phyloP scores from a whole-genome alignment of 2,113 vertebrate genomes.

The Pelodiscus sinensis region DNA sequence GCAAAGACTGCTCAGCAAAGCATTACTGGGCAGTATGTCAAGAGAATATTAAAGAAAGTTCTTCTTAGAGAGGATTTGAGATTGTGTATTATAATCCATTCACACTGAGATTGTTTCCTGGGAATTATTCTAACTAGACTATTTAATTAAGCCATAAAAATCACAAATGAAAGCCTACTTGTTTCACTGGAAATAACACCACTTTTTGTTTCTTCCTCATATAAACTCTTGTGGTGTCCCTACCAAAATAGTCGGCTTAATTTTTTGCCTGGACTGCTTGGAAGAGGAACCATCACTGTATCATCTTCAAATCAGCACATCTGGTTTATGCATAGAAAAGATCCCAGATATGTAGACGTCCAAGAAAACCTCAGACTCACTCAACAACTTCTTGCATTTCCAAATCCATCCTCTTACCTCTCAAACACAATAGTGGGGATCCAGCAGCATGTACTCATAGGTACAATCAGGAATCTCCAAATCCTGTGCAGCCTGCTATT shows the following conservation, averaged over 20 bases:
- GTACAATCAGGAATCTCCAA: background rate
- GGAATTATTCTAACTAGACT: background rate
- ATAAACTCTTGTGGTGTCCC: background rate
- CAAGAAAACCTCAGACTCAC: background rate
- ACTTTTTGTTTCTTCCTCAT: background rate
- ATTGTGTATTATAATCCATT: background rate
- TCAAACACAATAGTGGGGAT: background rate
- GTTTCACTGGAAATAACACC: background rate
- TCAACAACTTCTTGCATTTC: background rate
- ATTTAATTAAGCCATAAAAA: background rate
- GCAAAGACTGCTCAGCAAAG: background rate
- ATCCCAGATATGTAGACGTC: background rate
- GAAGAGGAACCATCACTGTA: background rate
- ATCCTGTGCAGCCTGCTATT: background rate
- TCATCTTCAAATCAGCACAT: too few relatives aligned
- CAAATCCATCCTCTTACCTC: background rate
- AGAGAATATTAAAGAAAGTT: background rate
- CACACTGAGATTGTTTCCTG: background rate
- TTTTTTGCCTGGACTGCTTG: background rate
- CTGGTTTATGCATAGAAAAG: too few relatives aligned
- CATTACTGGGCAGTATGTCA: background rate
- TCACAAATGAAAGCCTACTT: background rate
- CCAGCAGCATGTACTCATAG: background rate
- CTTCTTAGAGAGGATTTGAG: background rate
- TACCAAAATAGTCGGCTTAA: background rate